Percentiles rank a stretch among this genome's conserved stretches.
Evolutionary conservation across 2,113 vertebrate genomes (phyloP).

Genomic region (Thymallus thymallus): DNA sequence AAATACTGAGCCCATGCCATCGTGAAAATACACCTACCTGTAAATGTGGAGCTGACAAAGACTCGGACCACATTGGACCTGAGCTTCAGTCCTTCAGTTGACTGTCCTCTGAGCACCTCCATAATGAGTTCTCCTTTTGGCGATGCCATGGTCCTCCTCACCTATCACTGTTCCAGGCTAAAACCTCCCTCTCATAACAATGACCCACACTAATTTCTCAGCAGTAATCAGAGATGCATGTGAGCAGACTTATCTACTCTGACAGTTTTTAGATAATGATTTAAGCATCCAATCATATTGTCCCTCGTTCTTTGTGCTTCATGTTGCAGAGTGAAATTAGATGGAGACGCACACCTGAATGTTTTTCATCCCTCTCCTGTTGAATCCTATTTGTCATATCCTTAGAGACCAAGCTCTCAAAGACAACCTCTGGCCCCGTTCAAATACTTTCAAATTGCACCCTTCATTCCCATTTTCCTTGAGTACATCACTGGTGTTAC

Average conservation of each 20-base stretch:
- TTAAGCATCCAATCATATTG: neutral
- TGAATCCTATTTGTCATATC: neutral
- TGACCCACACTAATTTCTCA: neutral
- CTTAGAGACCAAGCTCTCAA: slow-evolving; percentile 1
- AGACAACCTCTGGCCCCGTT: neutral
- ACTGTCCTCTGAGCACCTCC: slow-evolving; percentile 49
- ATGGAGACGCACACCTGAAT: neutral
- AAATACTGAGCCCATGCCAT: neutral
- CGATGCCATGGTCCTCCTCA: slow-evolving; percentile 15
- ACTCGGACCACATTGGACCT: slow-evolving; percentile 67
- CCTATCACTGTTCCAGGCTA: neutral
- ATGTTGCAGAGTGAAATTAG: neutral
- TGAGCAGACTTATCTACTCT: too few relatives aligned
- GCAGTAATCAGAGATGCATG: too few relatives aligned
- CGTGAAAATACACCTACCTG: slow-evolving; percentile 69
- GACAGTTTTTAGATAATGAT: neutral
- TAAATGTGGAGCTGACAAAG: slow-evolving; percentile 76
- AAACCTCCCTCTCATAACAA: neutral
- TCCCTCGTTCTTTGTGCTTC: neutral
- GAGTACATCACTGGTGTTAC: too few relatives aligned
- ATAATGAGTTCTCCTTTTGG: slow-evolving; percentile 20
- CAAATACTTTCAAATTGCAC: too few relatives aligned
- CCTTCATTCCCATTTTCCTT: too few relatives aligned
- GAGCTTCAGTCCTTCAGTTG: slow-evolving; percentile 10
- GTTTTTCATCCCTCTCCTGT: neutral